A percentile compares a stretch with the other conserved stretches of the same genome.
Evolutionary conservation across 2,113 vertebrate genomes (phyloP).

Genomic region (Antigone vipio): DNA sequence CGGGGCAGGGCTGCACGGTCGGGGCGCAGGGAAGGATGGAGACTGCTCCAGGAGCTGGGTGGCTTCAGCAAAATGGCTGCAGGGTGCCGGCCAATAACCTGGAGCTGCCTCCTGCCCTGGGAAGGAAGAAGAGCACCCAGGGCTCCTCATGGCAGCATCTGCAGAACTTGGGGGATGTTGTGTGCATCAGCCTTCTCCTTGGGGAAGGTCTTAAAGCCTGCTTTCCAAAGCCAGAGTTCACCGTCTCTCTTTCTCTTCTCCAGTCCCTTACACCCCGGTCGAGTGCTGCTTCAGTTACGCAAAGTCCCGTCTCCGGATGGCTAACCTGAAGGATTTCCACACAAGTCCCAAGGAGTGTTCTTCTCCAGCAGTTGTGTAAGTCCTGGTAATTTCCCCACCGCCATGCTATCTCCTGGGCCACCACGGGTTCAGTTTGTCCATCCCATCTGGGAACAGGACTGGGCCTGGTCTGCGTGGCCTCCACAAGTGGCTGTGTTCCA

Average conservation of each 20-base stretch:
- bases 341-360: not conserved
- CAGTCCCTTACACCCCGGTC: rapidly evolving
- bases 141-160: not conserved
- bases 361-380: not conserved
- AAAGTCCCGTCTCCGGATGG: rapidly evolving
- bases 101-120: not conserved
- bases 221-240: not conserved
- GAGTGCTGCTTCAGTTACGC: not conserved
- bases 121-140: not conserved
- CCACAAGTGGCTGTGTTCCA: not conserved
- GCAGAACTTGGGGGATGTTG: not conserved
- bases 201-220: not conserved
- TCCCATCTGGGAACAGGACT: not conserved
- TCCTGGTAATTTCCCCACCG: not conserved
- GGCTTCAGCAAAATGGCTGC: not conserved
- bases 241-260: rapidly evolving
- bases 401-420: not conserved
- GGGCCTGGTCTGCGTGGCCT: not conserved
- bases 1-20: not conserved
- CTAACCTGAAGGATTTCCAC: not conserved
- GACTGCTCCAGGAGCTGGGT: not conserved
- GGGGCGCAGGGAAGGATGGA: not conserved
- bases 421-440: rapidly evolving
- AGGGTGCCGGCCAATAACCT: not conserved
- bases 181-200: not conserved